Base-by-base conservation (phyloP, 2,797 vertebrate genomes). In the Poecilia velifera region DNA sequence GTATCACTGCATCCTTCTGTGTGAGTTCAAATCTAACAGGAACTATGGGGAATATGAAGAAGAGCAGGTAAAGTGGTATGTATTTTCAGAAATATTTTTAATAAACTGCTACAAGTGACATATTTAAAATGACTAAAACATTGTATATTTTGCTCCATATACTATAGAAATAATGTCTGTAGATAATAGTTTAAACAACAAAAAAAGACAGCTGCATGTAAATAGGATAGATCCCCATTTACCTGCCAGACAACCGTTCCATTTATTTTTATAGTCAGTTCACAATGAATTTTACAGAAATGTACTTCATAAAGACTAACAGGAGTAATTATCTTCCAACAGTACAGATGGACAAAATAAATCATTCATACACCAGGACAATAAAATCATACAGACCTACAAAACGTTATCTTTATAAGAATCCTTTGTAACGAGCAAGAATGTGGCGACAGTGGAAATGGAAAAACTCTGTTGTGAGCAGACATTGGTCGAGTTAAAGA, bases 1-100 rank as follows among this genome's bases (percentile, higher is more conserved):
- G 31, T 53, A 77, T 84, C 79, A 76, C 78, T 51, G 51, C 66
- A 86, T 12, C 45, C 18, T 6, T 51, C 28, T 36, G 18, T 34
- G 47, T 36, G 45, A 55, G 34, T 6, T 6, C 0, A 20, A 66
- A 39, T 36, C 36, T 66, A 64, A 36, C 51, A 53, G 9, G 51
- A 53, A 53, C 51, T 25, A 53, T 25, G 18, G 10, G 51, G 22
- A 43, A 70, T 43, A 25, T 70, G 10, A 43, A 39, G 12, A 43
- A 70, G 39, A 43, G 41, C 20, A 43, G 39, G 22, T 14, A 43
- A 43, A 2, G 36, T 70, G 39, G 22, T 43, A 25, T 68, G 25
- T 22, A 43, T 70, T 41, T 70, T 43, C 12, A 43, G 12, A n/a
- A n/a, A 70, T 25, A 68, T n/a, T 13, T 43, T n/a, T 70, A 43